A percentile compares a stretch with the other conserved stretches of the same genome.
Conservation (phyloP, 2,113 vertebrate genomes). For the Microcebus murinus region DNA sequence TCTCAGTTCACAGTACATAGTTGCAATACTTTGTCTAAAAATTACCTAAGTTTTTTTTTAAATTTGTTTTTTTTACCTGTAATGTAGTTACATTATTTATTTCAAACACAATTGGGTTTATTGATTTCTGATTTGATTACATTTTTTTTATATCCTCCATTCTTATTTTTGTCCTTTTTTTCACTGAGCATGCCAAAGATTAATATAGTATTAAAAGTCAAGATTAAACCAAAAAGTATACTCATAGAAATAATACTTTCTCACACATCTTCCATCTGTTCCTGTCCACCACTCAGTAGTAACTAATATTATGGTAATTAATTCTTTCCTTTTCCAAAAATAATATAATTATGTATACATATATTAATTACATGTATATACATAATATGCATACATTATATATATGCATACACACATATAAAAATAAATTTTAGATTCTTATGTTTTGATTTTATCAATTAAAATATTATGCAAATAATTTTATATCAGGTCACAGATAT, state of each 20-base stretch:
- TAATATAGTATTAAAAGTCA: neutral
- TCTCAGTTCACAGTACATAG: no score
- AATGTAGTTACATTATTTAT: no score
- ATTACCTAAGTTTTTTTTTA: no score
- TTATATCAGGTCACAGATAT: no score
- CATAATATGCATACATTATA: no score
- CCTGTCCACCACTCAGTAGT: neutral
- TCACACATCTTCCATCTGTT: neutral
- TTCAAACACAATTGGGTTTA: no score
- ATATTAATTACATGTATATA: neutral
- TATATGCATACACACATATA: neutral
- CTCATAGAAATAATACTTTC: neutral
- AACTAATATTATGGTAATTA: neutral
- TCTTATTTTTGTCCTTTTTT: neutral
- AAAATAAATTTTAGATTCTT: neutral
- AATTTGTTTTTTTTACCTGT: no score
- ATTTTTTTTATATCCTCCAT: no score
- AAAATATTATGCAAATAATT: neutral
- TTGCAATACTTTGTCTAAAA: no score
- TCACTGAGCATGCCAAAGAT: neutral
- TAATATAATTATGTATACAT: neutral
- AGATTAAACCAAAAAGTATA: neutral
- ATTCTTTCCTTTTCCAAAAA: neutral
- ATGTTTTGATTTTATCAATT: neutral
- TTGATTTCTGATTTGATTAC: no score